Percentiles rank a stretch among this genome's conserved stretches.
Conservation (phyloP, 2,888 invertebrate genomes). For the Heliconius hortense region DNA sequence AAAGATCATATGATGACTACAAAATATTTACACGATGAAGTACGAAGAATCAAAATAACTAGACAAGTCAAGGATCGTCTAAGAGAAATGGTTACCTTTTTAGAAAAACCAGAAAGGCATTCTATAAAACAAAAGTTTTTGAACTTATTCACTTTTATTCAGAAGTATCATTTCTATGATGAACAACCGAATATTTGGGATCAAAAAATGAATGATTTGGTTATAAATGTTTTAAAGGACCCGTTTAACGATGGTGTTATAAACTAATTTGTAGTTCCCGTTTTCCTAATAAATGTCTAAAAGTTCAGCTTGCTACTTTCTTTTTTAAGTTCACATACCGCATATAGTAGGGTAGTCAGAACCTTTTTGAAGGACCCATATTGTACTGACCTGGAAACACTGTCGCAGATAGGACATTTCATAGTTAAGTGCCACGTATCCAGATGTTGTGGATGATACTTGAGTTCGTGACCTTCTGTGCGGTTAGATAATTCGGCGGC, state of each 20-base stretch:
- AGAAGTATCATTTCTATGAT: neutral
- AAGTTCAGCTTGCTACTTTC: neutral
- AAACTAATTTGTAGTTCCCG: constrained; percentile 29
- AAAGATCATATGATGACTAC: constrained; percentile 45
- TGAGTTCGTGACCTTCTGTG: too few species aligned
- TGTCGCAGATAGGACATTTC: too few species aligned
- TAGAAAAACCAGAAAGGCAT: constrained; percentile 45
- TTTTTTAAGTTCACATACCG: neutral
- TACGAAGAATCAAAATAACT: constrained; percentile 49
- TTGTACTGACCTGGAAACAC: too few species aligned
- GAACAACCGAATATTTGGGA: constrained; percentile 36
- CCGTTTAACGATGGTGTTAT: constrained; percentile 48
- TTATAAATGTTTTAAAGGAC: constrained; percentile 49
- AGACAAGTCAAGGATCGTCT: constrained; percentile 48
- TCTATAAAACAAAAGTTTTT: constrained; percentile 44
- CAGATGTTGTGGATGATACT: too few species aligned
- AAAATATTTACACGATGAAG: constrained; percentile 53
- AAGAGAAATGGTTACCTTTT: constrained; percentile 51
- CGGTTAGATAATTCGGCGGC: too few species aligned
- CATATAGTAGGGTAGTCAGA: neutral
- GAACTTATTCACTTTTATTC: constrained; percentile 40
- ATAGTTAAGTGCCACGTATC: too few species aligned
- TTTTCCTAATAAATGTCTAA: neutral
- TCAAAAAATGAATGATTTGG: constrained; percentile 49
- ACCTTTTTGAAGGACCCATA: too few species aligned